A percentile compares a stretch with the other conserved stretches of the same genome.
Conservation (phyloP, 23 tunicate genomes). For the Halocynthia roretzi region DNA sequence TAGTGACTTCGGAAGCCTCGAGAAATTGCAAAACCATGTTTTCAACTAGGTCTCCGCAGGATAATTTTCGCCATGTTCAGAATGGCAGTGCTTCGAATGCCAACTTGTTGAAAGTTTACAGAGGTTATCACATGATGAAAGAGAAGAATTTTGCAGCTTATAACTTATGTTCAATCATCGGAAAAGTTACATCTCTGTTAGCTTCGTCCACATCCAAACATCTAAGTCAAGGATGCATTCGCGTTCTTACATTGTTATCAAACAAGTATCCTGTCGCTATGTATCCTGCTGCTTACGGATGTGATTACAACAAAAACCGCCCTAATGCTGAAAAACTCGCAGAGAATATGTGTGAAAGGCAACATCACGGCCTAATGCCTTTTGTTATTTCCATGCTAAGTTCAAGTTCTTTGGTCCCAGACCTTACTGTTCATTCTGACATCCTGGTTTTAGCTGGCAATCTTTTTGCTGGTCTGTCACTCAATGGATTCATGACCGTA, state of each 20-base stretch:
- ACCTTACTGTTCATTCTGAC: slow-evolving; percentile 49
- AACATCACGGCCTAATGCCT: slow-evolving; percentile 50
- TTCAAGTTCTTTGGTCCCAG: slow-evolving; percentile 64
- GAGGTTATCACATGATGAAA: slow-evolving; percentile 38
- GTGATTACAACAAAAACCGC: slow-evolving; percentile 25
- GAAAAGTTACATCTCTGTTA: slow-evolving; percentile 29
- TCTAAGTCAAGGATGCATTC: slow-evolving; percentile 43
- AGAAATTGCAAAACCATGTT: not conserved
- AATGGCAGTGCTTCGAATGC: slow-evolving; percentile 16
- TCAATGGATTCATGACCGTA: slow-evolving; percentile 27
- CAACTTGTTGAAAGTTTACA: slow-evolving; percentile 55
- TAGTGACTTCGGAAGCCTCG: slow-evolving; percentile 10
- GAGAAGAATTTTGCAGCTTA: not conserved
- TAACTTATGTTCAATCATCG: slow-evolving; percentile 41
- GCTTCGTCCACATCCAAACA: slow-evolving; percentile 40
- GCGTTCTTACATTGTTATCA: slow-evolving; percentile 36
- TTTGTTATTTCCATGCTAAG: slow-evolving; percentile 37
- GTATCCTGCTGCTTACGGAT: slow-evolving; percentile 59
- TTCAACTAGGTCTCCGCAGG: not conserved
- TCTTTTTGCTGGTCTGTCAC: slow-evolving; percentile 54
- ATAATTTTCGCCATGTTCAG: not conserved
- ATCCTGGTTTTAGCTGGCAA: slow-evolving; percentile 60
- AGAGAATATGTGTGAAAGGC: not conserved
- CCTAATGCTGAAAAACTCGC: slow-evolving; percentile 1
- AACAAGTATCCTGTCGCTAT: slow-evolving; percentile 20